Evolutionary conservation across 1,140 invertebrate genomes (phyloP).

Genomic region (Drosophila nigrodunni): DNA sequence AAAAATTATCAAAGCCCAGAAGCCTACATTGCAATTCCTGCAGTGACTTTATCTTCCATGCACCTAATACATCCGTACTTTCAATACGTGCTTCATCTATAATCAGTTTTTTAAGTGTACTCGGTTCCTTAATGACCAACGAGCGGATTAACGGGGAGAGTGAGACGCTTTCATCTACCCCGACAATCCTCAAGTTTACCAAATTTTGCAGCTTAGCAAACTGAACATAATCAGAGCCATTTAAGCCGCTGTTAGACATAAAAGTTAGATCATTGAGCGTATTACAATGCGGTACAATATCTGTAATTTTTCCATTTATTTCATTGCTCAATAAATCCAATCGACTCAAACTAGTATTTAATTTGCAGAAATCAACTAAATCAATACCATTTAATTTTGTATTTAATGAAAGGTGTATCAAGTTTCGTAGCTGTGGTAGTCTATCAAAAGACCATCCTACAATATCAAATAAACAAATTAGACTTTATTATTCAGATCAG

Average conservation of each 20-base stretch:
- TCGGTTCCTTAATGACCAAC: not conserved
- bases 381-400: not conserved
- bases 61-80: not conserved
- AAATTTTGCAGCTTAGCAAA: not conserved
- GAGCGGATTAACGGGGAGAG: not conserved
- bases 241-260: not conserved
- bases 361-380: conserved; percentile 11
- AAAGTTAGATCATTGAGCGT: not conserved
- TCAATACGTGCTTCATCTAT: not conserved
- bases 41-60: not conserved
- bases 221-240: not conserved
- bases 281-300: conserved; percentile 8
- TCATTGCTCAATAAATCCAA: conserved; percentile 10
- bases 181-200: not conserved
- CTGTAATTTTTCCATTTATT: not conserved
- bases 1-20: not conserved
- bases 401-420: not conserved
- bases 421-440: not conserved
- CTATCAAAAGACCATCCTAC: not conserved
- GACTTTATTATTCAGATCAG: not conserved
- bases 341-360: not conserved
- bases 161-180: conserved; percentile 1
- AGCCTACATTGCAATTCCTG: not conserved
- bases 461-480: not conserved
- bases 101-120: not conserved